Percentiles rank a stretch among this genome's conserved stretches.
Conservation (phyloP, 2,797 vertebrate species). For the Phrynocephalus guinanensis region DNA sequence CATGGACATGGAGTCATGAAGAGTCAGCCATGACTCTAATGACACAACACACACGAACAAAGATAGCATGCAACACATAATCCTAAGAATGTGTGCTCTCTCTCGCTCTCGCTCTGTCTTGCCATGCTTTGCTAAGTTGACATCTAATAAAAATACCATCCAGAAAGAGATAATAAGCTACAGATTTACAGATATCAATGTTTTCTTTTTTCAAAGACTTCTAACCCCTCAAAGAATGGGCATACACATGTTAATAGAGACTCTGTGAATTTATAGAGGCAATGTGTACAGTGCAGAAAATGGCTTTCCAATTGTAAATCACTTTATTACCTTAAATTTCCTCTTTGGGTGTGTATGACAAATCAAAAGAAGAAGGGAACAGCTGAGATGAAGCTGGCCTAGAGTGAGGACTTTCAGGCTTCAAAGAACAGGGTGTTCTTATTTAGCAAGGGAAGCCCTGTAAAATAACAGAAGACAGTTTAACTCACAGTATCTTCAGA, state of each 20-base stretch:
- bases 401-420: neutral
- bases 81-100: neutral
- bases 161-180: neutral
- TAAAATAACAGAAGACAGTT: conserved; percentile 23
- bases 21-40: no score
- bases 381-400: neutral
- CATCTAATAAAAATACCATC: conserved; percentile 3
- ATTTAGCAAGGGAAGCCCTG: conserved; percentile 14
- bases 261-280: conserved; percentile 10
- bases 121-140: neutral
- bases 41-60: neutral
- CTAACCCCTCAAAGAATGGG: neutral
- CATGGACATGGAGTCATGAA: no score
- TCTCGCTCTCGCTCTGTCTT: neutral
- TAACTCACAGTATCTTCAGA: neutral
- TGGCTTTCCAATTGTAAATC: conserved; percentile 3
- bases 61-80: neutral
- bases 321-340: conserved; percentile 33
- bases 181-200: neutral
- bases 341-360: neutral
- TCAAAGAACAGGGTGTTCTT: conserved; percentile 26
- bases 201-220: neutral
- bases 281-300: conserved; percentile 19
- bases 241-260: neutral
- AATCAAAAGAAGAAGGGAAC: conserved; percentile 23